Evolutionary conservation across 2,888 invertebrate genomes (phyloP).

Genomic region (Microplitis manilae): DNA sequence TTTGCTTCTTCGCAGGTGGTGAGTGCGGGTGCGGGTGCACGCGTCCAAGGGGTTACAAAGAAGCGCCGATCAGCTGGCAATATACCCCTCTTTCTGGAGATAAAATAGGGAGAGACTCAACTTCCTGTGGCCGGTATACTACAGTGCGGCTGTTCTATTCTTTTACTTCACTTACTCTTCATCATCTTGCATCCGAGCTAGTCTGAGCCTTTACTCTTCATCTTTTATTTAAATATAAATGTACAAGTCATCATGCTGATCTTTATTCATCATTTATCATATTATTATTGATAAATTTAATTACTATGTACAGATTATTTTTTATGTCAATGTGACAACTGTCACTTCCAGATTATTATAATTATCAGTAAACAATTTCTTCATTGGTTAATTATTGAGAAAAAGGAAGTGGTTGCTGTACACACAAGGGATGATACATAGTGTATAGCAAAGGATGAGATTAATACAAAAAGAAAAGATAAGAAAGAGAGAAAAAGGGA

Average conservation of each 20-base stretch:
- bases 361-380: neutral
- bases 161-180: constrained; percentile 1
- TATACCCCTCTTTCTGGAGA: constrained; percentile 35
- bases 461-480: constrained; percentile 29
- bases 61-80: constrained; percentile 60
- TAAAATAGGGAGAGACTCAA: constrained; percentile 31
- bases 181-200: too few species aligned
- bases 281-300: neutral
- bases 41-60: constrained; percentile 58
- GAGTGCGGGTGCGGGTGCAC: constrained; percentile 48
- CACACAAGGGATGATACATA: neutral
- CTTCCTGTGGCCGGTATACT: constrained; percentile 34
- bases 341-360: neutral
- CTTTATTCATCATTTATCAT: constrained; percentile 26
- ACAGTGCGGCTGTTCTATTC: constrained; percentile 15
- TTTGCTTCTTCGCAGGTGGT: constrained; percentile 46
- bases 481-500: constrained; percentile 45
- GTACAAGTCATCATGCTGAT: neutral
- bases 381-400: neutral
- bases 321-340: too few species aligned
- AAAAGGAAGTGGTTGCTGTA: neutral
- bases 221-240: neutral
- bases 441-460: constrained; percentile 39
- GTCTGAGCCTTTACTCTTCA: neutral
- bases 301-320: too few species aligned